Evolutionary conservation across 2,797 vertebrate species (phyloP), one percentile per base, ranked within the genome.

Genomic region (Naso thynnoides): DNA sequence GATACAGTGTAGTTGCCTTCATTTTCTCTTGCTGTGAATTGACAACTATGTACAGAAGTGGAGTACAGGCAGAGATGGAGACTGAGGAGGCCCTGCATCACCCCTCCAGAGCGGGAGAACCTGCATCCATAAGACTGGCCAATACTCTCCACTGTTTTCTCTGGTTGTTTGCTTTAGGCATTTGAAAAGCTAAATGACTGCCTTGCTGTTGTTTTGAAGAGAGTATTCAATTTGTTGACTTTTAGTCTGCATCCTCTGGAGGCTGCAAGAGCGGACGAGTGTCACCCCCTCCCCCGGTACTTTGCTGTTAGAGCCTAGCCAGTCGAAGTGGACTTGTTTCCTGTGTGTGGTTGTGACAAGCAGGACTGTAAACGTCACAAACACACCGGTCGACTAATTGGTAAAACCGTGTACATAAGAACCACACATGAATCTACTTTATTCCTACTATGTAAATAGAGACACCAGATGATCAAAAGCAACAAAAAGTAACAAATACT

Each of bases 361-460:
- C 69, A 71, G 81, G 88, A 91, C 90, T 91, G 78, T 85, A 84
- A 21, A 83, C 21, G 78, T 84, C 75, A 56, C 86, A 68, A 60
- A 79, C 75, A 59, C 88, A 86, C 87, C 33, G 82, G 86, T 83
- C 65, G n/a, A 76, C 77, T 76, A 79, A 76, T 86, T 81, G 89
- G 90, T 92, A 84, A 78, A 92, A 89, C 73, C 56, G 55, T 95
- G 94, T 95, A 95, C 88, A 95, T 95, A 95, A 60, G 81, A 93
- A 81, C 90, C 89, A 91, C 89, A 90, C 86, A 89, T 86, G 86
- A 90, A 91, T 92, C 84, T 85, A 92, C 93, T 93, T 93, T 94
- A 93, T 92, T 94, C 91, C 81, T 94, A 92, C 90, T 81, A 81
- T 95, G 94, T 95, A 95, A 93, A 95, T 95, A 95, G 85, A 92